Percentiles rank a stretch among this genome's conserved stretches.
phyloP scores from a whole-genome alignment of 2,113 vertebrate species.

The Pterocles gutturalis region DNA sequence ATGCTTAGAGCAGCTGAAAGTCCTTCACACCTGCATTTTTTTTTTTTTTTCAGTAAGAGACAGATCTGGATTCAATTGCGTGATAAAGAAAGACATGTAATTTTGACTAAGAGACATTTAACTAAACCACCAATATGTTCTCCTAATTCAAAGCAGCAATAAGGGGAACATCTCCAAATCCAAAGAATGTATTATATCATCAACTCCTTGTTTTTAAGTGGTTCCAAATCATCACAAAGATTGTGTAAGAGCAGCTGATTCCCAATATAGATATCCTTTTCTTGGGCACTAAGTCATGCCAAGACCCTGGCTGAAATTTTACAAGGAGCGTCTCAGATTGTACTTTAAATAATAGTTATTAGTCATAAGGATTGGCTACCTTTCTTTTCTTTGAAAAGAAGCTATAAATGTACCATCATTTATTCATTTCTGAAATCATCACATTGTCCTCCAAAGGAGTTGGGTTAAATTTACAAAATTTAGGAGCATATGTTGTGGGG shows the following conservation, averaged over 20 bases:
- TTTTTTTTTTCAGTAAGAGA: not conserved
- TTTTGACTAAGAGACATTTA: constrained; percentile 19
- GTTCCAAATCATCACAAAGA: constrained; percentile 59
- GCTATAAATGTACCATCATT: constrained; percentile 53
- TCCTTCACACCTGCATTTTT: not conserved
- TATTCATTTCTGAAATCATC: constrained; percentile 46
- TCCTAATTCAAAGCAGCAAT: constrained; percentile 45
- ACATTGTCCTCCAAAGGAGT: not conserved
- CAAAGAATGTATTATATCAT: constrained; percentile 41
- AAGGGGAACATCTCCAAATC: constrained; percentile 46
- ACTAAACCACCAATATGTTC: constrained; percentile 35
- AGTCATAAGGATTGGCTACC: constrained; percentile 69
- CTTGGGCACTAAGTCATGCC: constrained; percentile 38
- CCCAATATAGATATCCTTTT: constrained; percentile 47
- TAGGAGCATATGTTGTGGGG: not conserved
- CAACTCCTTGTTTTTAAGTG: constrained; percentile 57
- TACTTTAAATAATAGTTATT: constrained; percentile 66
- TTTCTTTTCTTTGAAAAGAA: constrained; percentile 66
- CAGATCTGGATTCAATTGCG: not conserved
- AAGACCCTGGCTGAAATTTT: constrained; percentile 57
- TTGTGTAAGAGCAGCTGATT: constrained; percentile 48
- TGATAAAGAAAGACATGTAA: not conserved
- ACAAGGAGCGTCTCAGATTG: constrained; percentile 31
- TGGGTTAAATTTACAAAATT: constrained; percentile 26
- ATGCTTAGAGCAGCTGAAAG: not conserved